Evolutionary conservation across 2,888 invertebrate genomes (phyloP).

Genomic region (Adelphocoris suturalis): DNA sequence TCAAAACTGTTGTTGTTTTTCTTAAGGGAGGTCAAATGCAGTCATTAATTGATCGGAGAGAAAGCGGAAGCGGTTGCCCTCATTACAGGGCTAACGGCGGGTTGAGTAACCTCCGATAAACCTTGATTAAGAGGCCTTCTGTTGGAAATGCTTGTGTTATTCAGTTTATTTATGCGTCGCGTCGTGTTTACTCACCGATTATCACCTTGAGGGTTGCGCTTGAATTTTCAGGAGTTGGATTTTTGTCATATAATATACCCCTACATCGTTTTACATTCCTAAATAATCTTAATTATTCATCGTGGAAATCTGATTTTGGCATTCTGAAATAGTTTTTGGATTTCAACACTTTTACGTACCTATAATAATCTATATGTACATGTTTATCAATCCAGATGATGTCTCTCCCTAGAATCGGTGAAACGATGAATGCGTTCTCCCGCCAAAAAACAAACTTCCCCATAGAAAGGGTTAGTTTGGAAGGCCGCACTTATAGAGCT

Average conservation of each 20-base stretch:
- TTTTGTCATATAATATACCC: too few relatives aligned
- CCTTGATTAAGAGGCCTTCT: not conserved
- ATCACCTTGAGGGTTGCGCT: not conserved
- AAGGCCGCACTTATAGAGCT: too few relatives aligned
- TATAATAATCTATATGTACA: too few relatives aligned
- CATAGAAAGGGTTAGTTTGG: too few relatives aligned
- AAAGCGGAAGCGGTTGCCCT: not conserved
- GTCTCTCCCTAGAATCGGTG: too few relatives aligned
- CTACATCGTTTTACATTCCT: not conserved
- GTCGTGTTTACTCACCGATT: not conserved
- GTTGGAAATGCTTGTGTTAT: not conserved
- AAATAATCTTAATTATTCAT: too few relatives aligned
- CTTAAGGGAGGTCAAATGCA: not conserved
- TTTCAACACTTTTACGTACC: too few relatives aligned
- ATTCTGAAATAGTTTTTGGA: too few relatives aligned
- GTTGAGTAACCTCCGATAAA: not conserved
- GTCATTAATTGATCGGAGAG: slow-evolving; percentile 25
- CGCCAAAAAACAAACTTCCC: too few relatives aligned
- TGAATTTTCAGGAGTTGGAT: not conserved
- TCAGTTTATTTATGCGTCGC: not conserved
- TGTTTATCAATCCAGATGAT: too few relatives aligned
- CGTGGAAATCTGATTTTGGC: too few relatives aligned
- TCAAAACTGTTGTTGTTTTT: not conserved
- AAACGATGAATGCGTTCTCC: too few relatives aligned
- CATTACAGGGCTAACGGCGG: not conserved